phyloP scores from a whole-genome alignment of 2,113 vertebrate genomes.

The Danionella cerebrum region DNA sequence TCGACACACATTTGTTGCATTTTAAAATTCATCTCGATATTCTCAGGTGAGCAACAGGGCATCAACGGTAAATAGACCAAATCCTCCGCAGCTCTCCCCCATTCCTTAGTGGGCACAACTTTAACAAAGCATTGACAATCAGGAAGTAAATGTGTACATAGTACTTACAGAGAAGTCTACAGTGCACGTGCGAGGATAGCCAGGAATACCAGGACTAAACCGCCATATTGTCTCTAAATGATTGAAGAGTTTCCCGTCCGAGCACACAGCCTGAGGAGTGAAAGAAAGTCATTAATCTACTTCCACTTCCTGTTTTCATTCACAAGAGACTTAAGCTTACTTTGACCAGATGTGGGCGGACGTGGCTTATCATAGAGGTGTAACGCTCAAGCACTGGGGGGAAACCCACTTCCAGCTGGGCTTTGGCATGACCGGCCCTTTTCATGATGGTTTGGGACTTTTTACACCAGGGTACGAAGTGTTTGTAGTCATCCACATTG shows the following conservation, averaged over 20 bases:
- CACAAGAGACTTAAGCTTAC: conserved; percentile 57
- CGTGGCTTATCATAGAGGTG: conserved; percentile 84
- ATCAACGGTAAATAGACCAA: too few relatives aligned
- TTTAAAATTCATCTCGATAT: too few relatives aligned
- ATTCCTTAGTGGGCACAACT: too few relatives aligned
- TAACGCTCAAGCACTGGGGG: conserved; percentile 84
- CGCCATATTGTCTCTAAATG: conserved; percentile 91
- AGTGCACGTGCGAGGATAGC: conserved; percentile 88
- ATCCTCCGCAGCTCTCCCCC: too few relatives aligned
- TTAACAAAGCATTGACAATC: background rate
- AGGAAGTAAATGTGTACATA: background rate
- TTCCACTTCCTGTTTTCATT: too few relatives aligned
- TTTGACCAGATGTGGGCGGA: conserved; percentile 92
- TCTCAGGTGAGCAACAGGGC: too few relatives aligned
- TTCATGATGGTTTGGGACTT: conserved; percentile 80
- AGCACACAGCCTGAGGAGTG: conserved; percentile 75
- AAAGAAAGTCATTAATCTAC: too few relatives aligned
- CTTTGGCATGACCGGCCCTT: conserved; percentile 78
- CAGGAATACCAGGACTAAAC: conserved; percentile 89
- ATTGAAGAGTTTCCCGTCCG: conserved; percentile 89
- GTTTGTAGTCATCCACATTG: conserved; percentile 88
- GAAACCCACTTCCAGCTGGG: conserved; percentile 89
- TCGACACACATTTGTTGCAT: too few relatives aligned
- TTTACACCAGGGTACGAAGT: conserved; percentile 94
- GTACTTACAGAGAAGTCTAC: conserved; percentile 89